phyloP scores from a whole-genome alignment of 2,113 vertebrate genomes.

The Phoenicopterus ruber region DNA sequence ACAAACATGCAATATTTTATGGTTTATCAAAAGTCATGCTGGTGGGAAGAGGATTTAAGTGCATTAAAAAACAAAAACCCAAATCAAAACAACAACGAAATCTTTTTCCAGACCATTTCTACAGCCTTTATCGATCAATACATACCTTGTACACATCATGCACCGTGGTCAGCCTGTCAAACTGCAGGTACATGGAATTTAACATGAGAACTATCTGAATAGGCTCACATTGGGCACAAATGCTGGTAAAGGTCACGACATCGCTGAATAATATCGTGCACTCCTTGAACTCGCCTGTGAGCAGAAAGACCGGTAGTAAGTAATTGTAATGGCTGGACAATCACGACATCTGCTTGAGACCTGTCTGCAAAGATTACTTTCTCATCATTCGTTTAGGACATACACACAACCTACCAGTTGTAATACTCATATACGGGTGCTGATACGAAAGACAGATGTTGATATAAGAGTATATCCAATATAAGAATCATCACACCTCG shows the following conservation, averaged over 20 bases:
- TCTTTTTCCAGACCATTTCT: not conserved
- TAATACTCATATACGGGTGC: fast-evolving
- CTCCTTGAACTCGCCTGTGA: slow-evolving; percentile 78
- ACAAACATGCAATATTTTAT: not conserved
- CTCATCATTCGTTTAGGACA: not conserved
- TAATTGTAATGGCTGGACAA: not conserved
- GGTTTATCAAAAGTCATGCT: not conserved
- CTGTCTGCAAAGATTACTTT: not conserved
- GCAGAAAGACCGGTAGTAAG: not conserved
- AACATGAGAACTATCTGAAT: slow-evolving; percentile 82
- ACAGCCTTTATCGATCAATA: not conserved
- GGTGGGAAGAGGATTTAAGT: not conserved
- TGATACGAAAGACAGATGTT: not conserved
- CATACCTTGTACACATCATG: slow-evolving; percentile 81
- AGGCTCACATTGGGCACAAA: slow-evolving; percentile 79
- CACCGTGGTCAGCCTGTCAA: slow-evolving; percentile 79
- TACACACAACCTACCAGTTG: not conserved
- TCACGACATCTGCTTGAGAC: not conserved
- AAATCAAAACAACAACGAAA: not conserved
- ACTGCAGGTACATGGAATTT: slow-evolving; percentile 79
- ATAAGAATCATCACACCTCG: not conserved
- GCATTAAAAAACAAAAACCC: not conserved
- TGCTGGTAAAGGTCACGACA: slow-evolving; percentile 79
- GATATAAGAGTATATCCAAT: not conserved
- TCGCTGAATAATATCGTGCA: slow-evolving; percentile 81